A percentile compares a stretch with the other conserved stretches of the same genome.
Evolutionary conservation across 2,113 vertebrate species (phyloP).

Genomic region (Eudyptes chrysolophus): DNA sequence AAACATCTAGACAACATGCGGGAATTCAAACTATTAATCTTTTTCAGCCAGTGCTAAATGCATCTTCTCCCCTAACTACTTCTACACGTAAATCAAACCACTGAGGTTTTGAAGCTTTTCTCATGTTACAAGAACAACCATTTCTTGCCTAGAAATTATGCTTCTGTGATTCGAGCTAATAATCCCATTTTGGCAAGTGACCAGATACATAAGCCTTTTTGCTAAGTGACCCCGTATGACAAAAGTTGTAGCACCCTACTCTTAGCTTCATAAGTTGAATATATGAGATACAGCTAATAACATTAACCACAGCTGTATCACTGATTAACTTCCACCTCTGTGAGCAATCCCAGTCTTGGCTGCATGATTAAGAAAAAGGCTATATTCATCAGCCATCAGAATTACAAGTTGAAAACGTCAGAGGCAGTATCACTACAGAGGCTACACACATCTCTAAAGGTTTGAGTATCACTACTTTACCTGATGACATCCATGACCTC

Average conservation of each 20-base stretch:
- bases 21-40: neutral
- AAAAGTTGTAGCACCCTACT: neutral
- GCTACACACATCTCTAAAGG: neutral
- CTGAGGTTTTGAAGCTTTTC: neutral
- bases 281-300: neutral
- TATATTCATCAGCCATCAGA: neutral
- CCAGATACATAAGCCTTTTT: neutral
- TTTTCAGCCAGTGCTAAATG: neutral
- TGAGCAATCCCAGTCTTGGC: neutral
- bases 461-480: neutral
- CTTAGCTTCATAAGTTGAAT: neutral
- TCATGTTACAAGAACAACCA: neutral
- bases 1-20: neutral
- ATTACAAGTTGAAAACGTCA: neutral
- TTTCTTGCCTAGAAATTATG: neutral
- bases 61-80: neutral
- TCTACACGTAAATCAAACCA: neutral
- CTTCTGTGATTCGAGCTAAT: neutral
- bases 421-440: neutral
- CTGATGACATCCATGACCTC: neutral
- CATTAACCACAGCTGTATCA: neutral
- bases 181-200: neutral
- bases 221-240: neutral
- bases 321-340: neutral
- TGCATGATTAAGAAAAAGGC: neutral